These are phyloP conservation scores for Drosophila stalkeri DNA, from an alignment of 2,888 invertebrate genomes.

Conservation along the genomic window DNA sequence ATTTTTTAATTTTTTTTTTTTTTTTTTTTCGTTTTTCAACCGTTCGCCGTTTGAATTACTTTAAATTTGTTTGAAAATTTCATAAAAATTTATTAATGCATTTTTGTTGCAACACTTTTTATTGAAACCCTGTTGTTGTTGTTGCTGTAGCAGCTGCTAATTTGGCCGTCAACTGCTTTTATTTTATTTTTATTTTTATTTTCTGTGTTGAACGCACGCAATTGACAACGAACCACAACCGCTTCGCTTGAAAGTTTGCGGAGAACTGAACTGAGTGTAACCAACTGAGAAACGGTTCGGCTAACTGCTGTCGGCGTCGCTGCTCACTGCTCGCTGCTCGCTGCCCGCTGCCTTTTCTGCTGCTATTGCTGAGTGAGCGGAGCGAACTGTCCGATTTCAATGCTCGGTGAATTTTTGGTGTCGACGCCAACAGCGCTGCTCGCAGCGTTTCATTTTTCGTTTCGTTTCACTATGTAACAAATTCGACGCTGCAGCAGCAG, in stretches of 20 bases:
- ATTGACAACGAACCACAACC: conserved; percentile 70
- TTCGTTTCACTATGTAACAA: conserved; percentile 63
- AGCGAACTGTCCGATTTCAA: conserved; percentile 48
- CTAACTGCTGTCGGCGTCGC: conserved; percentile 35
- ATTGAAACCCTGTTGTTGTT: conserved; percentile 57
- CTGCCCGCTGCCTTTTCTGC: conserved; percentile 5
- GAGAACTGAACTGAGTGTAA: conserved; percentile 70
- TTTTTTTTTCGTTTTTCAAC: conserved; percentile 25
- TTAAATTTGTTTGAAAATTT: conserved; percentile 36
- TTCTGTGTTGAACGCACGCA: conserved; percentile 41
- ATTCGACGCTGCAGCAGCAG: conserved; percentile 29
- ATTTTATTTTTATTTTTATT: conserved; percentile 18
- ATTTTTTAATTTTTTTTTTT: no score
- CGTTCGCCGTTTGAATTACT: conserved; percentile 51
- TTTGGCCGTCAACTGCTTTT: conserved; percentile 45
- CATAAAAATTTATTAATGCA: conserved; percentile 33
- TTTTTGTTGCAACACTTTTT: conserved; percentile 54
- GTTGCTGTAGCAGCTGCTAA: conserved; percentile 54
- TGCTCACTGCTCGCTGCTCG: neutral
- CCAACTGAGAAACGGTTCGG: conserved; percentile 55
- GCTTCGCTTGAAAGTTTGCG: conserved; percentile 81
- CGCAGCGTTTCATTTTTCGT: conserved; percentile 74
- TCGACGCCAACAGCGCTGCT: conserved; percentile 67
- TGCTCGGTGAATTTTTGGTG: conserved; percentile 52
- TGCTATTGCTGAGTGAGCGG: conserved; percentile 34